Base-by-base conservation (phyloP, 2,797 vertebrate genomes). In the Botia kubotai region DNA sequence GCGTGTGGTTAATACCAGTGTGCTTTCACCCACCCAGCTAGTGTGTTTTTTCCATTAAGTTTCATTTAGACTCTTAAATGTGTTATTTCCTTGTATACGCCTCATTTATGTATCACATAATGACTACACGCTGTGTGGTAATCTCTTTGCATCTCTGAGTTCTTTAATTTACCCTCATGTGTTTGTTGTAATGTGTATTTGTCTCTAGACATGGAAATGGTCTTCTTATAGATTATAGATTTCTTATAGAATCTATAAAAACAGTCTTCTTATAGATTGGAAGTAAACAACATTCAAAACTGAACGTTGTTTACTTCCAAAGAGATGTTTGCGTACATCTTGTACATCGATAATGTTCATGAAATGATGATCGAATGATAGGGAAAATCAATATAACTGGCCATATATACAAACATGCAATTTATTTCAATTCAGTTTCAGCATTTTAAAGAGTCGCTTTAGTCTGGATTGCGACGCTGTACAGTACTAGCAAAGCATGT, bases 1-100 rank as follows among this genome's bases (percentile, higher is more conserved):
- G 46, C 26, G 19, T 69, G 65, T 23, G 23, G 48, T 77, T 77
- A 67, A 23, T 68, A 69, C 46, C 53, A 77, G 14, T 23, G 46
- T 58, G 6, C 36, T 21, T 19, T 69, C 0, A 13, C 52, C 10
- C 13, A 29, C 58, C 14, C 53, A 19, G 58, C 21, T 2, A 23
- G 36, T 16, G 65, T 16, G 29, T 68, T 29, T 50, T 68, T 29
- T 16, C 58, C 53, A 77, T 60, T 70, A 70, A 60, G 17, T 33
- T 50, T 71, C 7, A 63, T 46, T 62, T 67, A 67, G 62, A 39
- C 36, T 57, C 19, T 68, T 57, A 43, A 68, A 77, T 57, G 19
- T 0, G n/a, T 62, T 39, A 52, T 62, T 71, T 79, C 26, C n/a
- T 69, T 68, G 14, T 36, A 26, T 23, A 63, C 29, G 57, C 53